Evolutionary conservation across 2,113 vertebrate species (phyloP).

Genomic region (Psittacus erithacus): DNA sequence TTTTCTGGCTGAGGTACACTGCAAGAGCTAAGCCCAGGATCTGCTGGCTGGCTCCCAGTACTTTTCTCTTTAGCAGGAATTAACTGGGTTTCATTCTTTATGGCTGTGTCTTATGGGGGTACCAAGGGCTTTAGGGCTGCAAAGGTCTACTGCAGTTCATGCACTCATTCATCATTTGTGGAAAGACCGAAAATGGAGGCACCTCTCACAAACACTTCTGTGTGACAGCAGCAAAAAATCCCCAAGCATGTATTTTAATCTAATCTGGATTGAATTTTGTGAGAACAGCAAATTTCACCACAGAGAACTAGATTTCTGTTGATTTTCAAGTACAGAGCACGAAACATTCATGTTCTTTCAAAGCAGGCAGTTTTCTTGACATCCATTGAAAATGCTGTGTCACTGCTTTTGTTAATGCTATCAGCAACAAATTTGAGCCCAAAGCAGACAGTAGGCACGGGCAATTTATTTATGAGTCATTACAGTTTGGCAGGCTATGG

Average conservation of each 20-base stretch:
- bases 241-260: not conserved
- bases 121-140: not conserved
- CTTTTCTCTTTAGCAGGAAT: not conserved
- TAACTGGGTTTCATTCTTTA: not conserved
- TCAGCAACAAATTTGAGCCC: not conserved
- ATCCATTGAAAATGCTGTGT: not conserved
- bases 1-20: not conserved
- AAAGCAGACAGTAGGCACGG: not conserved
- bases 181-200: not conserved
- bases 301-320: not conserved
- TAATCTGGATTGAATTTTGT: not conserved
- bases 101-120: not conserved
- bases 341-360: not conserved
- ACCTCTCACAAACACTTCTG: not conserved
- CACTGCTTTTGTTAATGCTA: not conserved
- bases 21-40: not conserved
- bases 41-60: not conserved
- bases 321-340: not conserved
- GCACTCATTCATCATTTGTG: not conserved
- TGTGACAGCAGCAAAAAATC: not conserved
- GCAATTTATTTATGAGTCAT: not conserved
- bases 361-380: not conserved
- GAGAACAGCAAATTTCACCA: not conserved
- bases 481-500: not conserved
- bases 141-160: not conserved